Conservation (phyloP, 2,797 vertebrate species). For the Takifugu ocellatus region DNA sequence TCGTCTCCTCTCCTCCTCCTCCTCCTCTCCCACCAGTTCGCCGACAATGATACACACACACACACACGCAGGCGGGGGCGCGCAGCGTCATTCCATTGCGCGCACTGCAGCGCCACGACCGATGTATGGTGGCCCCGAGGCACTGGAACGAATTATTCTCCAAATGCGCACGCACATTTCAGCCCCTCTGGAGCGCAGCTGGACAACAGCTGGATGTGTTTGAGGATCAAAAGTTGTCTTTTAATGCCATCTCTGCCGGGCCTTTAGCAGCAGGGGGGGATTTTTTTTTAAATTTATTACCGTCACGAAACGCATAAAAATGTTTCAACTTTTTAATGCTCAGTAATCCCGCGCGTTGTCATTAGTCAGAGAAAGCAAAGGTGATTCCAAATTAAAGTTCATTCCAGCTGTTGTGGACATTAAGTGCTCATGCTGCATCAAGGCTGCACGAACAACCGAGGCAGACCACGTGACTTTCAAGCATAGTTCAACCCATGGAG, state of each 20-base stretch:
- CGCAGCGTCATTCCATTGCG: conserved; percentile 48
- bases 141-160: conserved; percentile 31
- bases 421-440: conserved; percentile 17
- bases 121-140: conserved; percentile 47
- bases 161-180: conserved; percentile 25
- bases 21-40: conserved; percentile 54
- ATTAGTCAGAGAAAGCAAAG: conserved; percentile 5
- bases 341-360: conserved; percentile 18
- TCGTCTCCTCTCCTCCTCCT: conserved; percentile 49
- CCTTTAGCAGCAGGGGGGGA: conserved; percentile 43
- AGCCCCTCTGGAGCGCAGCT: conserved; percentile 28
- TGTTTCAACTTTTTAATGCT: conserved; percentile 9
- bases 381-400: conserved; percentile 11
- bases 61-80: conserved; percentile 41
- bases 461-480: conserved; percentile 47
- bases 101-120: conserved; percentile 65
- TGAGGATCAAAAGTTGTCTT: conserved; percentile 30
- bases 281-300: conserved; percentile 28
- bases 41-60: conserved; percentile 2
- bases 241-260: conserved; percentile 22
- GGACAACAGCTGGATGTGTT: conserved; percentile 53
- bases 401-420: conserved; percentile 27
- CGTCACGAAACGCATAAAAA: neutral
- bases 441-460: conserved; percentile 32
- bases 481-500: conserved; percentile 29